These are phyloP conservation scores for Asarcornis scutulata DNA, from an alignment of 2,113 vertebrate genomes.

Conservation along the genomic window DNA sequence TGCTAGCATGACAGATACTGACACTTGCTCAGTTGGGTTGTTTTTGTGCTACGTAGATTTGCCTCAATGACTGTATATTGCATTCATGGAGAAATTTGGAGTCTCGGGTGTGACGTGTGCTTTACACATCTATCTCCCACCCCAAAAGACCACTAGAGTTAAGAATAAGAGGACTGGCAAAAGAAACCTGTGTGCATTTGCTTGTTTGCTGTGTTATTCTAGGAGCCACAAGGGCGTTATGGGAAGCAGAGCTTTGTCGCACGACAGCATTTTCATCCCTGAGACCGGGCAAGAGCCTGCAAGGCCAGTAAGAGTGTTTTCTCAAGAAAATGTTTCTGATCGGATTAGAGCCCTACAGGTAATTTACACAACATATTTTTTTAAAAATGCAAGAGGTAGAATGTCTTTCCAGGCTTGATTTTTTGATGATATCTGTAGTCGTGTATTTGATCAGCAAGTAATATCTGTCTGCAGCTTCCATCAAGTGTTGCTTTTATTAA, in stretches of 20 bases:
- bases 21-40: not conserved
- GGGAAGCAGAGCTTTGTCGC: slow-evolving; percentile 90
- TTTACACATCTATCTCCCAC: not conserved
- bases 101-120: not conserved
- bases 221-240: slow-evolving; percentile 79
- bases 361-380: not conserved
- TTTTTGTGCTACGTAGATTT: not conserved
- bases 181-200: not conserved
- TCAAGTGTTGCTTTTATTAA: not conserved
- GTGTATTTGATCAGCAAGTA: not conserved
- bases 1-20: rapidly evolving
- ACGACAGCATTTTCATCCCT: slow-evolving; percentile 93
- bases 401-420: not conserved
- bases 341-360: slow-evolving; percentile 93
- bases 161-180: not conserved
- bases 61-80: not conserved
- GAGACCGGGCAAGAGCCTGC: slow-evolving; percentile 79
- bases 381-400: not conserved
- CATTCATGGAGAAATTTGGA: not conserved
- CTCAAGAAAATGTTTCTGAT: slow-evolving; percentile 90
- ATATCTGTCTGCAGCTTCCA: not conserved
- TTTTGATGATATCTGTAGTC: not conserved
- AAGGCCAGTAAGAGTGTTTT: slow-evolving; percentile 84
- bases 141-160: not conserved
- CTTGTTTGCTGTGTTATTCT: slow-evolving; percentile 27